Evolutionary conservation across 2,113 vertebrate genomes (phyloP), one percentile per base, ranked within the genome.

Genomic region (Neodon shergylaensis): DNA sequence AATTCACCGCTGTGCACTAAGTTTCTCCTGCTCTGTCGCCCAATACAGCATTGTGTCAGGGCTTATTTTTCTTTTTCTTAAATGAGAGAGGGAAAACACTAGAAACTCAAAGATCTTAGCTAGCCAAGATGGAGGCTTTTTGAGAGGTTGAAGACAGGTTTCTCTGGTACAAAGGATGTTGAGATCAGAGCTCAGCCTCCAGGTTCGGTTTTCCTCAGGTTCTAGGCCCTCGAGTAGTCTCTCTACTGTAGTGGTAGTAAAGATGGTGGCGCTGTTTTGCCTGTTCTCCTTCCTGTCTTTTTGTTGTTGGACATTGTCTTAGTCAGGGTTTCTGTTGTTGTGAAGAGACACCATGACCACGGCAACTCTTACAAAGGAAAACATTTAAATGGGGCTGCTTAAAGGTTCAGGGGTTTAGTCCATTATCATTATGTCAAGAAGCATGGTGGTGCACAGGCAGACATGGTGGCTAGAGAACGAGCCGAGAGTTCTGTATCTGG

Each of bases 41-140:
- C 73, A 73, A 88, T 12, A 13, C 19, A 24, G 24, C 28, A 21
- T 77, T 39, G 79, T 73, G 65, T 81, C 52, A 86, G 58, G 78
- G 24, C 76, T 68, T 44, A 66, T 47, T 94, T 94, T 88, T 77
- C 85, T 87, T 90, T 90, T 73, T 87, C 77, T 88, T 28, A 77
- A 83, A 39, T 83, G 28, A 76, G 47, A 74, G 79, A 52, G 70
- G 28, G 49, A 33, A 78, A 79, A 54, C 22, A 24, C 44, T 92
- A 74, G 87, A 78, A 91, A 90, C 1, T 7, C 39, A 84, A 79
- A 61, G 72, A 79, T 42, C 24, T 86, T 33, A 84, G 33, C 19
- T 65, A 74, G 36, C 54, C 49, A 33, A 87, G 87, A 92, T 92
- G 63, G 39, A 44, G 61, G 66, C 11, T 96, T 93, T 97, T 63